Conservation (phyloP, 2,113 vertebrate genomes). For the Mustela nigripes region DNA sequence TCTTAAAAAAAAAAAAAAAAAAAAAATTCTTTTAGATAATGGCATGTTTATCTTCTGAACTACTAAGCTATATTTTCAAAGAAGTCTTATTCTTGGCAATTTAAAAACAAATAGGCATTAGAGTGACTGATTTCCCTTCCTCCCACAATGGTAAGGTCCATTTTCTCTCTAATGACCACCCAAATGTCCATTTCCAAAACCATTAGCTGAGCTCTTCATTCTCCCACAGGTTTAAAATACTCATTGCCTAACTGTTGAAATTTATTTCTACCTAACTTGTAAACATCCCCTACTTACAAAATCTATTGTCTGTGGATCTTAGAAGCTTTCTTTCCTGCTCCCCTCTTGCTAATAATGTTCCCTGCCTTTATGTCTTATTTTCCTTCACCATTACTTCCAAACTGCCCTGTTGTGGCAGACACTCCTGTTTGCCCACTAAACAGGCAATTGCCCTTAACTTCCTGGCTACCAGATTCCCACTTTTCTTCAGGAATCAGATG, state of each 20-base stretch:
- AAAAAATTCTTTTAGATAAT: constrained; percentile 17
- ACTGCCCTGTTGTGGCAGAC: neutral
- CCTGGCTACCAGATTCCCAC: neutral
- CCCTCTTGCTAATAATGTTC: neutral
- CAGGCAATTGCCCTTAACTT: neutral
- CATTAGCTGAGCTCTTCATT: constrained; percentile 18
- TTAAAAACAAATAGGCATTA: constrained; percentile 3
- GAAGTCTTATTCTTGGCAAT: neutral
- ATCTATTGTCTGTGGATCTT: neutral
- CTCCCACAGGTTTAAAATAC: neutral
- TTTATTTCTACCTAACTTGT: neutral
- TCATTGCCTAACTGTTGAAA: neutral
- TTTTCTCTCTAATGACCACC: neutral
- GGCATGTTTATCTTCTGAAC: constrained; percentile 5
- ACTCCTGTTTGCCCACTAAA: neutral
- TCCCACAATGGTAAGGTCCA: neutral
- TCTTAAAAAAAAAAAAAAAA: no score
- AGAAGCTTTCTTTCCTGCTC: neutral
- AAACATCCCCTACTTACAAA: neutral
- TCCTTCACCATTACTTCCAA: neutral
- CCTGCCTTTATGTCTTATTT: neutral
- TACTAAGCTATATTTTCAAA: neutral
- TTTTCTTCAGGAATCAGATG: constrained; percentile 17
- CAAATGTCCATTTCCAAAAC: neutral
- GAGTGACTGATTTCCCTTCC: neutral